A percentile compares a stretch with the other conserved stretches of the same genome.
phyloP scores from a whole-genome alignment of 2,113 vertebrate genomes.

The Galemys pyrenaicus region DNA sequence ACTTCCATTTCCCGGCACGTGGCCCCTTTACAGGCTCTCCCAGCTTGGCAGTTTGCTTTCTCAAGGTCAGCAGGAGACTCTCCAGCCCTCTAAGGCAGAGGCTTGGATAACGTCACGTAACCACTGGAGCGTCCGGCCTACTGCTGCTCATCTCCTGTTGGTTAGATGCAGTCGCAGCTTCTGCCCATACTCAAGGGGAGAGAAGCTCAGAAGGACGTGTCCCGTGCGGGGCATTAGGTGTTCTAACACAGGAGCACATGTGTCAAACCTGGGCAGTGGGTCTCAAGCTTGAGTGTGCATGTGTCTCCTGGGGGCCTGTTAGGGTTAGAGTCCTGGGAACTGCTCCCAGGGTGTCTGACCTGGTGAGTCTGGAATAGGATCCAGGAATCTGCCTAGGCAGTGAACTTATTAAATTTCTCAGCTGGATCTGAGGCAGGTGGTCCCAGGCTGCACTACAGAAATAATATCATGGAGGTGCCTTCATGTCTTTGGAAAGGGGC shows the following conservation, averaged over 20 bases:
- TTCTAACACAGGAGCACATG: neutral
- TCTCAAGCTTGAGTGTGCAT: neutral
- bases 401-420: neutral
- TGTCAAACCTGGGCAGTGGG: neutral
- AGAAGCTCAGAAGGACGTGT: neutral
- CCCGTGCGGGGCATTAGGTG: neutral
- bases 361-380: neutral
- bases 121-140: too few species aligned
- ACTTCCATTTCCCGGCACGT: neutral
- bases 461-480: neutral
- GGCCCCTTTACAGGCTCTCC: neutral
- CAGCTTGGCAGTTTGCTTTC: neutral
- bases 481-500: neutral
- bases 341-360: neutral
- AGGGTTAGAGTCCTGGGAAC: neutral
- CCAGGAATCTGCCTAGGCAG: conserved; percentile 17
- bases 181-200: neutral
- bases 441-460: neutral
- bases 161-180: neutral
- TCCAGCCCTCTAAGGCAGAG: neutral
- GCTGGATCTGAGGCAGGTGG: neutral
- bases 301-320: neutral
- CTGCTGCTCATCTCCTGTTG: neutral
- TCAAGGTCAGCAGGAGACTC: neutral
- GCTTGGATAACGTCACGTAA: neutral